Conservation (phyloP, 1,140 invertebrate species). For the Streblospio benedicti region DNA sequence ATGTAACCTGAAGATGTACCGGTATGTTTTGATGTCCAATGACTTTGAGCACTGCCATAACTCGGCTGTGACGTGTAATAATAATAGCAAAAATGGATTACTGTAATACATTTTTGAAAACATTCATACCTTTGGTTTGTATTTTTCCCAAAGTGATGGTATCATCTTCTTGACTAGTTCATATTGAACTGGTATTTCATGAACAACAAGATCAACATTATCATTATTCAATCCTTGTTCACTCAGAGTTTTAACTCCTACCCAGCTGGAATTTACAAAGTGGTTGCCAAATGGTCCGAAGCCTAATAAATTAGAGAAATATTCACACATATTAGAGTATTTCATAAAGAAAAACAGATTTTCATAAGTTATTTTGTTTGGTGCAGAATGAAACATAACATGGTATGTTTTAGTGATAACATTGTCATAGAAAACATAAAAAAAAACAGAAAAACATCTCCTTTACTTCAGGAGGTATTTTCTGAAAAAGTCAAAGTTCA, state of each 20-base stretch:
- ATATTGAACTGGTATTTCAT: constrained; percentile 41
- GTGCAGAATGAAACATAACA: too few relatives aligned
- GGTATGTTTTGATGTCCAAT: neutral
- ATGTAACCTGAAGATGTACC: neutral
- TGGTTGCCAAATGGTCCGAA: constrained; percentile 66
- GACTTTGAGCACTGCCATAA: neutral
- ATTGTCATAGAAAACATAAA: too few relatives aligned
- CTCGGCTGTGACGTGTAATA: neutral
- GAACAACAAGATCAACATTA: constrained; percentile 30
- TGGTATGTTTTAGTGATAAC: too few relatives aligned
- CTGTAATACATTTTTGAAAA: neutral
- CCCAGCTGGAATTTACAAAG: constrained; percentile 67
- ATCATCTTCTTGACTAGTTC: constrained; percentile 30
- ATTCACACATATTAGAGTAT: too few relatives aligned
- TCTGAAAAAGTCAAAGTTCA: too few relatives aligned
- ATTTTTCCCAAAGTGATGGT: constrained; percentile 34
- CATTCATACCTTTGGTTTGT: constrained; percentile 36
- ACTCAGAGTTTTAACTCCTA: constrained; percentile 58
- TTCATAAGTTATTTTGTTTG: too few relatives aligned
- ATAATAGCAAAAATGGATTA: constrained; percentile 1
- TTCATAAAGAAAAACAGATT: too few relatives aligned
- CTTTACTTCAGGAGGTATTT: too few relatives aligned
- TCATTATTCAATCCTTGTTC: constrained; percentile 35
- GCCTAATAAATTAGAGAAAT: too few relatives aligned
- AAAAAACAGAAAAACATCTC: too few relatives aligned